Conservation (phyloP, 2,797 vertebrate species). For the Pangasius sanitwongsei region DNA sequence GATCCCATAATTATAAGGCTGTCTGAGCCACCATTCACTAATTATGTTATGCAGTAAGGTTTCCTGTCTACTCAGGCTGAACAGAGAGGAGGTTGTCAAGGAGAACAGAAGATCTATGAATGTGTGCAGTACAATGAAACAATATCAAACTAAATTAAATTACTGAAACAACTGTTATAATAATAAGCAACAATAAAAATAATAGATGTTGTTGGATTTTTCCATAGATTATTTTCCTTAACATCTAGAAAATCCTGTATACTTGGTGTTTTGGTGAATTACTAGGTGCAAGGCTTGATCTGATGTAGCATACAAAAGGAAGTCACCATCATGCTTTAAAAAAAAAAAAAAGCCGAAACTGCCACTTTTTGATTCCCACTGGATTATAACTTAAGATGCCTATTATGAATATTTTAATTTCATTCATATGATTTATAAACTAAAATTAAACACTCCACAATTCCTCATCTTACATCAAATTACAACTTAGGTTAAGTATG, state of each 20-base stretch:
- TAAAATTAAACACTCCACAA: background rate
- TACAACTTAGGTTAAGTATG: background rate
- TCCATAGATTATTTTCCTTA: background rate
- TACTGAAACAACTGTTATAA: background rate
- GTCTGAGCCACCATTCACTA: slow-evolving; percentile 55
- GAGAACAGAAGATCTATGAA: background rate
- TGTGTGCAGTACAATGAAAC: background rate
- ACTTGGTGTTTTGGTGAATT: background rate
- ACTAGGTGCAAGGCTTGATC: background rate
- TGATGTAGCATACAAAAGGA: background rate
- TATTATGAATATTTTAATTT: background rate
- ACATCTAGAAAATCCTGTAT: background rate
- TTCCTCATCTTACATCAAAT: background rate
- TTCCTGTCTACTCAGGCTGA: slow-evolving; percentile 30
- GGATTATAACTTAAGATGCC: background rate
- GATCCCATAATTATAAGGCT: slow-evolving; percentile 55
- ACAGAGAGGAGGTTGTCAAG: slow-evolving; percentile 1
- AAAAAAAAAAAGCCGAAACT: background rate
- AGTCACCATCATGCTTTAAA: background rate
- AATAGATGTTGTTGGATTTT: background rate
- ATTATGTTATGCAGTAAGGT: slow-evolving; percentile 55
- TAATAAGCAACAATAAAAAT: background rate
- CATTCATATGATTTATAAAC: background rate
- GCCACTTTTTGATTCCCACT: background rate
- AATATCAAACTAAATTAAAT: background rate